Evolutionary conservation across 2,113 vertebrate species (phyloP), one percentile per base, ranked within the genome.

Genomic region (Corydoras maculifer): DNA sequence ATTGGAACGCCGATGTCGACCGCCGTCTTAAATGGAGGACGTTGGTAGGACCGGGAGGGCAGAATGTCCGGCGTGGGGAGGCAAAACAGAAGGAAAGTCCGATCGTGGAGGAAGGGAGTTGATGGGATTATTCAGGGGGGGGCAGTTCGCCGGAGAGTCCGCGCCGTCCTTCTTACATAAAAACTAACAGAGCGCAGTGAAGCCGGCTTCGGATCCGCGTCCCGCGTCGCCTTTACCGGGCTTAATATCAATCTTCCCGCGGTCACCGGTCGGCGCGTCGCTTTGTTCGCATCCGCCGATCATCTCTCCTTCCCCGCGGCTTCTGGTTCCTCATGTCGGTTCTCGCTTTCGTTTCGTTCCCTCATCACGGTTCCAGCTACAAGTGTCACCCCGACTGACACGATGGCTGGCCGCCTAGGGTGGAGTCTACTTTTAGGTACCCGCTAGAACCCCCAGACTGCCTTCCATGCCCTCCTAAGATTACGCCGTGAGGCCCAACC

Each of bases 41-140:
- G n/a, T n/a, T 1, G 49, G 32, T 4, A 18, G 6, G 60, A 51
- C 64, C 49, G 72, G 66, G 29, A 64, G 32, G n/a, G 8, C 13
- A 32, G 31, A 66, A 14, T 31, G 48, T 14, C 12, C 30, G 35
- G 35, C 35, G 35, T 43, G 71, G 54, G 35, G 14, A 29, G 11
- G 50, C 32, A 18, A 35, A 67, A 35, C 15, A 9, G 5, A 32
- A 7, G 64, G 30, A 14, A 11, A 64, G 12, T 29, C 7, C 13
- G 51, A 6, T 12, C 32, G 54, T 10, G 51, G 50, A 62, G 32
- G 14, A 63, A 9, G 10, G 60, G 71, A 43, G n/a, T 50, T 66
- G 9, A 10, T 3, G 31, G 71, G 76, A 77, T 77, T 70, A 67
- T 30, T 25, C 18, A 25, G 25, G 14, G 18, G 54, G 69, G 50